Base-by-base conservation (phyloP, 2,888 invertebrate species). In the Lasioglossum lativentre region DNA sequence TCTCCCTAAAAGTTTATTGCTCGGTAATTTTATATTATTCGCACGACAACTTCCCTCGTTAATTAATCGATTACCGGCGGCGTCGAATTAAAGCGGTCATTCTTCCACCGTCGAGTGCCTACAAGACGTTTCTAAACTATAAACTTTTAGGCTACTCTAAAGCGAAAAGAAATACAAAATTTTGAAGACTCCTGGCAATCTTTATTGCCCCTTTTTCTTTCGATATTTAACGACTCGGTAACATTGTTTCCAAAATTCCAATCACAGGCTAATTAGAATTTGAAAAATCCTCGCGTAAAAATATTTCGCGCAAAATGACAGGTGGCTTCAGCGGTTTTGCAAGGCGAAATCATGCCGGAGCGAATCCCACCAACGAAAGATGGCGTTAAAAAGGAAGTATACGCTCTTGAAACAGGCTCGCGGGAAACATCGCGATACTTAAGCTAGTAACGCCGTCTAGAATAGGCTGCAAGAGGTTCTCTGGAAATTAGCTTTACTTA, bases 401-500 rank as follows among this genome's bases (percentile, higher is more conserved):
- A 34, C 63, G 34, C 66, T 23, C 34, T 75, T 77, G 79, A 72
- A 59, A 52, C 68, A 76, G 71, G 66, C 45, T 34, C 4, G n/a
- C 52, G 71, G 72, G 47, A 78, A 85, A 76, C 59, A 72, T 59
- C 34, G 77, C 68, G 70, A 79, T 86, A 74, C 80, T 88, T 79
- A 66, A 81, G 82, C 77, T 87, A 83, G 83, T 89, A 89, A 89
- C 56, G 76, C 34, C 77, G 81, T 52, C 47, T 66, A 74, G 80
- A 90, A 83, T 85, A 87, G 74, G 78, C 84, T 78, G 75, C 77
- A 86, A 88, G 80, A 85, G 88, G 86, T 89, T 84, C 83, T 73
- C 76, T 85, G 85, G 73, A 88, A 92, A 92, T 92, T 90, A 91
- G 89, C 89, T 87, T 86, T 88, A 83, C 91, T 92, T 88, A 89